Percentiles rank a stretch among this genome's conserved stretches.
Evolutionary conservation across 1,140 invertebrate species (phyloP).

Genomic region (Yoshiicerus persimilis): DNA sequence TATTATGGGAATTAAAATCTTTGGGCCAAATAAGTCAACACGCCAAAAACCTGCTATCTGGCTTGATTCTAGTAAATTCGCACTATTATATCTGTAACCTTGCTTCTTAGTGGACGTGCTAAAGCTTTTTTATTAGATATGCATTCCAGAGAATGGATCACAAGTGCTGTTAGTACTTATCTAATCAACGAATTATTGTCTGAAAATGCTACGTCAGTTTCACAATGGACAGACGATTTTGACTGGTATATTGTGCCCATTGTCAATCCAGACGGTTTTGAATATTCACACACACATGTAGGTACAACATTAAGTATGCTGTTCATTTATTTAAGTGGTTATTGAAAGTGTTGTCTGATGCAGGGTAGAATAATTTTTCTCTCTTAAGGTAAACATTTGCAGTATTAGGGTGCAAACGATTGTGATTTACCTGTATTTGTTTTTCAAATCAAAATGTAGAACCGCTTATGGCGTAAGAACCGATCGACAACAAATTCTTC

Average conservation of each 20-base stretch:
- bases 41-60: background rate
- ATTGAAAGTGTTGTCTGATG: too few relatives aligned
- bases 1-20: background rate
- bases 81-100: background rate
- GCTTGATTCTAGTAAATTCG: constrained; percentile 16
- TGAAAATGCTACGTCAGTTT: constrained; percentile 46
- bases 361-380: too few relatives aligned
- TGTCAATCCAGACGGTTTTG: background rate
- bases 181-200: constrained; percentile 58
- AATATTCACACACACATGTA: background rate
- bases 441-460: background rate
- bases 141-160: constrained; percentile 69
- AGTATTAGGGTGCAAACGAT: too few relatives aligned
- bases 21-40: background rate
- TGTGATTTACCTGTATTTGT: background rate
- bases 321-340: background rate
- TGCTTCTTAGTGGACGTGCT: background rate
- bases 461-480: background rate
- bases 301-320: background rate
- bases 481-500: background rate
- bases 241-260: background rate
- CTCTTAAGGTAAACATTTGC: too few relatives aligned
- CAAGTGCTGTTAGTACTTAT: constrained; percentile 60
- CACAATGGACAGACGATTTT: background rate
- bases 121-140: constrained; percentile 55